These are phyloP conservation scores for Cryptoprocta ferox DNA, from an alignment of 2,797 vertebrate species.

Conservation along the genomic window DNA sequence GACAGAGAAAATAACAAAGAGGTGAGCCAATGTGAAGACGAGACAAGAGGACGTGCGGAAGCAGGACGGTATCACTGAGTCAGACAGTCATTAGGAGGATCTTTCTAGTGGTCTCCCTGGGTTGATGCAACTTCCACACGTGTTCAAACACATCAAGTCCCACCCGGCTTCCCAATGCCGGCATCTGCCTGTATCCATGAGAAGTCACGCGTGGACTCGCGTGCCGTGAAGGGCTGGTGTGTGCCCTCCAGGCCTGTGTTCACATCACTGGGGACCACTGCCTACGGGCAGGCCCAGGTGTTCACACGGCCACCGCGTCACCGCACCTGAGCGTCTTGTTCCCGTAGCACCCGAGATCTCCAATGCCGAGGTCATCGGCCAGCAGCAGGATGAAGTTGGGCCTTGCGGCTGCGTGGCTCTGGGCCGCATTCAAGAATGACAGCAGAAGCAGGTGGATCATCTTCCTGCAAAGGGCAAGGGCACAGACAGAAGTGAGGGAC, in stretches of 20 bases:
- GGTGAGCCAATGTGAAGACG: neutral
- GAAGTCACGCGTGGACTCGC: accelerated
- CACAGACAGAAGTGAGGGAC: neutral
- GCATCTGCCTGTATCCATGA: accelerated
- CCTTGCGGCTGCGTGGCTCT: neutral
- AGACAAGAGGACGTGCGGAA: accelerated
- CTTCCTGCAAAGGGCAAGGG: slow-evolving; percentile 73
- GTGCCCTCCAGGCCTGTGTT: accelerated
- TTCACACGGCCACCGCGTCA: accelerated
- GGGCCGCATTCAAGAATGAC: slow-evolving; percentile 50
- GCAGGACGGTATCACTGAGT: accelerated
- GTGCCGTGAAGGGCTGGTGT: accelerated
- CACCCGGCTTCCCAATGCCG: accelerated
- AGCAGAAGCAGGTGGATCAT: slow-evolving; percentile 83
- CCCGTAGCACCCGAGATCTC: slow-evolving; percentile 95
- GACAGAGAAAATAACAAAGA: neutral
- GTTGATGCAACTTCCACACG: accelerated
- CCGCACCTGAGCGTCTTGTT: slow-evolving; percentile 93
- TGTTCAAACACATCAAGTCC: accelerated
- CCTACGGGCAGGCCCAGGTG: accelerated
- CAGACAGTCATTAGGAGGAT: accelerated
- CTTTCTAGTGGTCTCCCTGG: accelerated
- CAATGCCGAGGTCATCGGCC: slow-evolving; percentile 96
- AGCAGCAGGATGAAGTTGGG: slow-evolving; percentile 93
- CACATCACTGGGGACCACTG: accelerated